Conservation (phyloP, 23 tunicate species). For the Styela plicata region DNA sequence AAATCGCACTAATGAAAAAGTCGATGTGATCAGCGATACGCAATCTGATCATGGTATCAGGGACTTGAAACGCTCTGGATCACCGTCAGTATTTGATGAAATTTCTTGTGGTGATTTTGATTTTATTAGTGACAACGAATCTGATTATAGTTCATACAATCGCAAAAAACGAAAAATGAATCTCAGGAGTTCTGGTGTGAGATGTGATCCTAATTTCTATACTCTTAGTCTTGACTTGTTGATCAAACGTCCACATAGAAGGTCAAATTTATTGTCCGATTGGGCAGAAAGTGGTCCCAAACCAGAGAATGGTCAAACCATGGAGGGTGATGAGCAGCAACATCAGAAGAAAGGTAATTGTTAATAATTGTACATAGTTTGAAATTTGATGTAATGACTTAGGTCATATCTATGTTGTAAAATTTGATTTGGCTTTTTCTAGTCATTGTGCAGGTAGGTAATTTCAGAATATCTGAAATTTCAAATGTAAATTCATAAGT, state of each 20-base stretch:
- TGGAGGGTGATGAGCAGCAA: neutral
- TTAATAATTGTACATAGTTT: no score
- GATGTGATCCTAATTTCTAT: constrained; percentile 74
- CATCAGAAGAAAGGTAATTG: neutral
- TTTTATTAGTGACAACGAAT: constrained; percentile 2
- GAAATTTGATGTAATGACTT: no score
- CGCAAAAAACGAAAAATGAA: constrained; percentile 40
- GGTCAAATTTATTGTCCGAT: neutral
- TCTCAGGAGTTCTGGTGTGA: constrained; percentile 72
- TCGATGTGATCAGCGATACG: neutral
- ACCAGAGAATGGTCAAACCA: neutral
- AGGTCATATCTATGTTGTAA: no score
- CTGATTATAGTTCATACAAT: neutral
- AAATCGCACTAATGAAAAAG: neutral
- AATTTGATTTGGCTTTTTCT: no score
- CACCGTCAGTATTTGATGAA: neutral
- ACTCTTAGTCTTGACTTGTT: constrained; percentile 62
- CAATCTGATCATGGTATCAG: neutral
- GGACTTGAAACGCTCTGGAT: neutral
- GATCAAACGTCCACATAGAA: constrained; percentile 25
- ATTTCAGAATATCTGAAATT: no score
- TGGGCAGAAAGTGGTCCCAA: neutral
- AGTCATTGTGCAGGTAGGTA: no score
- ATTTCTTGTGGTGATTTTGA: neutral
- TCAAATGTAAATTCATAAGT: no score